Conservation (phyloP, 2,113 vertebrate species). For the Cacatua alba region DNA sequence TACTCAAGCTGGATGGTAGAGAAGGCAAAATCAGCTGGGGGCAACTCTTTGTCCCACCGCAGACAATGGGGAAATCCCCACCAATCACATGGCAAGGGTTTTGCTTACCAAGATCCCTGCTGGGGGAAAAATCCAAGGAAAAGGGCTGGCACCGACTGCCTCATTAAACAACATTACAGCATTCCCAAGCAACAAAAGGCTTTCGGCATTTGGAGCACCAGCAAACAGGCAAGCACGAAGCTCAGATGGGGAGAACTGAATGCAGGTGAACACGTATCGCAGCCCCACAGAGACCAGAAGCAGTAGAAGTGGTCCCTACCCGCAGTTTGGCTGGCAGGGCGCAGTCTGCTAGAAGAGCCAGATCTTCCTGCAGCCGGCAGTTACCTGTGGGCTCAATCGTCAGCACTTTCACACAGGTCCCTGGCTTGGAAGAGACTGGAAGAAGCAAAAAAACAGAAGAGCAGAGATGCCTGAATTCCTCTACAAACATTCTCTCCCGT, state of each 20-base stretch:
- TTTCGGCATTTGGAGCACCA: background rate
- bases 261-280: background rate
- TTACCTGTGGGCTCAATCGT: slow-evolving; percentile 86
- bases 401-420: slow-evolving; percentile 93
- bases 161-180: background rate
- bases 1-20: background rate
- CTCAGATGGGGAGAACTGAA: background rate
- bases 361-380: slow-evolving; percentile 87
- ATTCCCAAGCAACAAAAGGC: background rate
- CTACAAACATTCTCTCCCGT: background rate
- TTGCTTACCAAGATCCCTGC: background rate
- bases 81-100: background rate
- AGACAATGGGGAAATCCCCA: background rate
- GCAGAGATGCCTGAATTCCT: slow-evolving; percentile 41
- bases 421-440: slow-evolving; percentile 93
- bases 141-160: background rate
- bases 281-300: background rate
- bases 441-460: slow-evolving; percentile 30
- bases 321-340: slow-evolving; percentile 88
- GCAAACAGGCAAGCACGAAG: background rate
- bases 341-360: slow-evolving; percentile 90
- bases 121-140: background rate
- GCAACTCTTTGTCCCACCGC: background rate
- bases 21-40: background rate
- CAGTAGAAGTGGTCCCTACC: slow-evolving; percentile 72